A percentile compares a stretch with the other conserved stretches of the same genome.
These are phyloP conservation scores for Alligator mississippiensis DNA, from an alignment of 2,113 vertebrate genomes.

Conservation along the genomic window DNA sequence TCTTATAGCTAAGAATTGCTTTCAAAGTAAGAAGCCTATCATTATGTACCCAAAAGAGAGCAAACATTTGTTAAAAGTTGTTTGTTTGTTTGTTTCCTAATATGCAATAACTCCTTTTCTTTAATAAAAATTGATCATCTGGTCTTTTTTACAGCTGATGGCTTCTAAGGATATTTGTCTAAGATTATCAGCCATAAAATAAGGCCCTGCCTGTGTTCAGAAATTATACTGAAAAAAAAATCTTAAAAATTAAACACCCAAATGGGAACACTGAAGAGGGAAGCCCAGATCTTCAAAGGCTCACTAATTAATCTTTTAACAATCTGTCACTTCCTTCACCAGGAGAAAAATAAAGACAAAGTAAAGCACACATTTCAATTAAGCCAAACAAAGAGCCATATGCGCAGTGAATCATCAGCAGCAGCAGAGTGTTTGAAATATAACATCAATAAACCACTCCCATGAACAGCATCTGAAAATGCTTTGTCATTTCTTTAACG, in stretches of 20 bases:
- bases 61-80: not conserved
- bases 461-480: not conserved
- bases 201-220: not conserved
- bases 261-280: not conserved
- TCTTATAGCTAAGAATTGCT: not conserved
- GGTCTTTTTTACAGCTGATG: not conserved
- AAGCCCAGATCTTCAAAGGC: not conserved
- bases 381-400: not conserved
- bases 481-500: not conserved
- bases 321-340: not conserved
- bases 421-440: not conserved
- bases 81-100: not conserved
- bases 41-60: not conserved
- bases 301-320: not conserved
- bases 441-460: not conserved
- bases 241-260: not conserved
- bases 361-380: not conserved
- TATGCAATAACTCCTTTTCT: not conserved
- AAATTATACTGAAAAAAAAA: not conserved
- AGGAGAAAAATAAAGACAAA: not conserved
- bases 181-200: not conserved
- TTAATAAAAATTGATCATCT: not conserved
- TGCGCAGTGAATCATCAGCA: not conserved
- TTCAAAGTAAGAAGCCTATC: not conserved
- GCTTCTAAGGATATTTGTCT: not conserved